phyloP scores from a whole-genome alignment of 2,888 invertebrate genomes.

The Mechanitis mazaeus region DNA sequence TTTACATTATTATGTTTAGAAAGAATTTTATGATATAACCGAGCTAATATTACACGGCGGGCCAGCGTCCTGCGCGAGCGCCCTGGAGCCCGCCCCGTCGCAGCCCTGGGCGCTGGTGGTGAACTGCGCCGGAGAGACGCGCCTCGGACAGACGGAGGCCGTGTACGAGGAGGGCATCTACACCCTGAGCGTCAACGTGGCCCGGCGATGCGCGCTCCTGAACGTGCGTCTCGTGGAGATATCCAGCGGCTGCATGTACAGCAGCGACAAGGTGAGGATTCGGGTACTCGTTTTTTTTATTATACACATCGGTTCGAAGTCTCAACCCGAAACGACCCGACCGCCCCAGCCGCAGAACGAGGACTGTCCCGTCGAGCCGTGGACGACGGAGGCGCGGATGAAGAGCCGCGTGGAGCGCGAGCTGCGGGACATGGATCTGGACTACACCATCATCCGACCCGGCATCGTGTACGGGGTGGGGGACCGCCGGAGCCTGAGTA shows the following conservation, averaged over 20 bases:
- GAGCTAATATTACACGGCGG: conserved; percentile 22
- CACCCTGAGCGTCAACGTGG: conserved; percentile 89
- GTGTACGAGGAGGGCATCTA: conserved; percentile 93
- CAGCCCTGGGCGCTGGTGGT: conserved; percentile 84
- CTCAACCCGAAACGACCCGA: neutral
- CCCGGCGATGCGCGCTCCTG: conserved; percentile 82
- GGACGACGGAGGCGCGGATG: conserved; percentile 90
- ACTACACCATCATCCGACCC: conserved; percentile 87
- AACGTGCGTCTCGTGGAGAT: conserved; percentile 88
- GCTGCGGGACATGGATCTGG: conserved; percentile 81
- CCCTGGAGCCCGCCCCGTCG: conserved; percentile 78
- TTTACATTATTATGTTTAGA: too few species aligned
- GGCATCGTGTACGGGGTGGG: conserved; percentile 92
- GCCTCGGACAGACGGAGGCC: conserved; percentile 90
- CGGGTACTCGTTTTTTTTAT: neutral
- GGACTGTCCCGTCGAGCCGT: conserved; percentile 85
- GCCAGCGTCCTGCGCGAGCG: conserved; percentile 87
- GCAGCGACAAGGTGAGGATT: conserved; percentile 82
- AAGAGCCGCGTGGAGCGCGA: conserved; percentile 90
- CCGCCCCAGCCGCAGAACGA: conserved; percentile 81
- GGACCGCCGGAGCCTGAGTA: conserved; percentile 89
- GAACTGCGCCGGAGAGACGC: conserved; percentile 95
- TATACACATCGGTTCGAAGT: conserved; percentile 2
- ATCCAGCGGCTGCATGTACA: conserved; percentile 88
- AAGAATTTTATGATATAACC: conserved; percentile 5